Evolutionary conservation across 2,888 invertebrate species (phyloP).

Genomic region (Anarsia innoxiella): DNA sequence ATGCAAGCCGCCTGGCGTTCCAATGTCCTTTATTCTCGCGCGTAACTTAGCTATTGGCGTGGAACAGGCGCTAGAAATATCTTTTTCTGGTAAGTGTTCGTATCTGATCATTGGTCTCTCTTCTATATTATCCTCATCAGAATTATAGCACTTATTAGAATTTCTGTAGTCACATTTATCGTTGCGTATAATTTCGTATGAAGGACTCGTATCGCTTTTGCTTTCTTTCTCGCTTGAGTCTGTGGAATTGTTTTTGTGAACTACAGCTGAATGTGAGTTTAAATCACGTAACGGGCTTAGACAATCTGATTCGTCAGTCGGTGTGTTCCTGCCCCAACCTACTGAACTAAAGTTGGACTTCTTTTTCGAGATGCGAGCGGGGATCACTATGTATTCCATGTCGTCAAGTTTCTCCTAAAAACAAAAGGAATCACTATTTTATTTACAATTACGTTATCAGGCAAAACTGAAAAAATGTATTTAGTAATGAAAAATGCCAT

Average conservation of each 20-base stretch:
- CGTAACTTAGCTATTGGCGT: conserved; percentile 55
- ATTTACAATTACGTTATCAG: not conserved
- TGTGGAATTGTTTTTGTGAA: conserved; percentile 40
- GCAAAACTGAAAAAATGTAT: not conserved
- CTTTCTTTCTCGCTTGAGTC: conserved; percentile 50
- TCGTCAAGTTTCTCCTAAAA: conserved; percentile 47
- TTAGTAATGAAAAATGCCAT: not conserved
- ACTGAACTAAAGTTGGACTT: conserved; percentile 43
- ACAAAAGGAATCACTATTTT: not conserved
- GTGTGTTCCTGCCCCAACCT: conserved; percentile 47
- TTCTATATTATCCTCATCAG: conserved; percentile 36
- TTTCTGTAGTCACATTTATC: conserved; percentile 27
- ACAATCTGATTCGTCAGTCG: conserved; percentile 52
- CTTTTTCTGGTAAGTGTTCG: conserved; percentile 40
- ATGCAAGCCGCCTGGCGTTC: conserved; percentile 50
- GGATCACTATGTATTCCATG: conserved; percentile 58
- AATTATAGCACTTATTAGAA: conserved; percentile 41
- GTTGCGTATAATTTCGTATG: conserved; percentile 45
- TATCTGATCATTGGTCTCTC: conserved; percentile 29
- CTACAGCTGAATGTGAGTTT: conserved; percentile 39
- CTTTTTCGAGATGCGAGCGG: conserved; percentile 43
- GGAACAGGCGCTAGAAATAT: conserved; percentile 55
- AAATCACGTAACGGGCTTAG: conserved; percentile 35
- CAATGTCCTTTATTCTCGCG: conserved; percentile 48
- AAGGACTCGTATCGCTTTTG: conserved; percentile 39